These are phyloP conservation scores for Dysidea cf. avara DNA, from an alignment of 37 sponge, comb jelly and placozoan species.

Conservation along the genomic window DNA sequence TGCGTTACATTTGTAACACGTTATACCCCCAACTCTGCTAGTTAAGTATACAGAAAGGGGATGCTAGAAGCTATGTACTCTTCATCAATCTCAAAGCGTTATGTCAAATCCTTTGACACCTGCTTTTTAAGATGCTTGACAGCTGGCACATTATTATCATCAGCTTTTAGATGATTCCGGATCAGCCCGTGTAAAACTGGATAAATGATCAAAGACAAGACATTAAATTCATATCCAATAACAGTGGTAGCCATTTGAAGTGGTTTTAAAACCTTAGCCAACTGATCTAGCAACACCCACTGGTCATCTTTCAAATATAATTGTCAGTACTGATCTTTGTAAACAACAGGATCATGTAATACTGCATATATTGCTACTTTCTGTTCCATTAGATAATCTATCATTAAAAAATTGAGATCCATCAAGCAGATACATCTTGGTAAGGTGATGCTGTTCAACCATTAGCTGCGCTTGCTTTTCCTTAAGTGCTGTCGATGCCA, in stretches of 20 bases:
- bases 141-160: conserved; percentile 10
- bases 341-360: conserved; percentile 9
- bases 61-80: not conserved
- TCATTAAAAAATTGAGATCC: too few species aligned
- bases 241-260: conserved; percentile 35
- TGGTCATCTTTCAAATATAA: conserved; percentile 29
- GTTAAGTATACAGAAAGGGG: conserved; percentile 31
- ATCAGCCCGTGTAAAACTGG: conserved; percentile 18
- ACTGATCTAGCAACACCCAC: conserved; percentile 23
- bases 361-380: conserved; percentile 28
- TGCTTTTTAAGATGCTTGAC: conserved; percentile 1
- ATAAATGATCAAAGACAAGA: conserved; percentile 1
- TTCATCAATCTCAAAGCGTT: conserved; percentile 2
- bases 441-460: conserved; percentile 21
- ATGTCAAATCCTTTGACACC: conserved; percentile 3
- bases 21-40: too few species aligned
- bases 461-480: conserved; percentile 19
- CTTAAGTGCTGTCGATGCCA: conserved; percentile 18
- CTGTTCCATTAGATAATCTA: conserved; percentile 12
- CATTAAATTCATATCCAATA: conserved; percentile 9
- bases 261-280: conserved; percentile 21
- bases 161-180: not conserved
- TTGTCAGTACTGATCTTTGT: conserved; percentile 4
- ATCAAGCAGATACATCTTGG: too few species aligned
- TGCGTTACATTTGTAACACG: too few species aligned